Conservation (phyloP, 1,140 invertebrate genomes). For the Hypothenemus hampei region DNA sequence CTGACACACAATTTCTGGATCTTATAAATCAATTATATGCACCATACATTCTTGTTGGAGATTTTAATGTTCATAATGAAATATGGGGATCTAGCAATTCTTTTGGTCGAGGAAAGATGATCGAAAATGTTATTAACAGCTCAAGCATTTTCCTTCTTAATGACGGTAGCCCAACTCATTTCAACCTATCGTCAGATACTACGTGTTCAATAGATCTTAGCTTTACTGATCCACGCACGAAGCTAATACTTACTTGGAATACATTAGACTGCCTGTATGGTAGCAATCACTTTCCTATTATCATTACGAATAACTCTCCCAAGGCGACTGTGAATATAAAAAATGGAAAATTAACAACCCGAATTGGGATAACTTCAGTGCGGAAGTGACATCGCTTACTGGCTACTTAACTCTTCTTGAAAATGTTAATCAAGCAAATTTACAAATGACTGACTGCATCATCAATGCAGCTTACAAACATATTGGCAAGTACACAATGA, state of each 20-base stretch:
- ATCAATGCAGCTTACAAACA: background rate
- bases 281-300: too few species aligned
- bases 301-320: background rate
- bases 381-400: too few species aligned
- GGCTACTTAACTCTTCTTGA: too few species aligned
- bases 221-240: background rate
- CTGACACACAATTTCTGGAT: background rate
- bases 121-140: background rate
- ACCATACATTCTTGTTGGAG: background rate
- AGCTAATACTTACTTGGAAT: background rate
- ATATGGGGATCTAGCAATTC: background rate
- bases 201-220: background rate
- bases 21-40: background rate
- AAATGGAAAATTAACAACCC: background rate
- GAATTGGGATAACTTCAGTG: background rate
- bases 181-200: background rate
- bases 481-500: background rate
- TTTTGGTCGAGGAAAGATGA: background rate
- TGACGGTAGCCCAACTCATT: background rate
- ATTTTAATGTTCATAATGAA: background rate
- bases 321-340: background rate
- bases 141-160: background rate
- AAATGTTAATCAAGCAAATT: too few species aligned
- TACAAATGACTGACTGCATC: too few species aligned
- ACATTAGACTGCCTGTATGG: background rate